Percentiles rank a stretch among this genome's conserved stretches.
These are phyloP conservation scores for Neogale vison DNA, from an alignment of 2,113 vertebrate species.

Conservation along the genomic window DNA sequence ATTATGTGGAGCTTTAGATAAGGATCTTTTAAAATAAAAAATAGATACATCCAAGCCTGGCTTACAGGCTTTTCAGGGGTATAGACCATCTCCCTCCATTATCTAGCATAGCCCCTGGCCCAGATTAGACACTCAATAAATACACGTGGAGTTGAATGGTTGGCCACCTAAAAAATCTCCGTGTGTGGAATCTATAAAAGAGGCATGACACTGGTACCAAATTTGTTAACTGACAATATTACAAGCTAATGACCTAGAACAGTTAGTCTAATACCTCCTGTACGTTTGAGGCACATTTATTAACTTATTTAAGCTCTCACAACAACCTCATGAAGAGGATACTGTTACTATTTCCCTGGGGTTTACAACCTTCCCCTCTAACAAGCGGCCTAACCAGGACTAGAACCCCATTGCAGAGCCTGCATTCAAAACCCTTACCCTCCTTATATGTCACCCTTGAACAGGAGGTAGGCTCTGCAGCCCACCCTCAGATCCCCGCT, in stretches of 20 bases:
- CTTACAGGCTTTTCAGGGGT: neutral
- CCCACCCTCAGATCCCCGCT: neutral
- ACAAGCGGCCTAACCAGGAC: neutral
- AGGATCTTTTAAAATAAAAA: neutral
- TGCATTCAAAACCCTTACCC: neutral
- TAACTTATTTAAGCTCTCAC: neutral
- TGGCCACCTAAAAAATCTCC: neutral
- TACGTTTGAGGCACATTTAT: neutral
- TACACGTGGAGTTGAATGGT: neutral
- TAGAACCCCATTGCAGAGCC: neutral
- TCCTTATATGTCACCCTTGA: neutral
- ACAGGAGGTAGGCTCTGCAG: neutral
- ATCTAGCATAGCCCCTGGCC: neutral
- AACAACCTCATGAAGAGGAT: neutral
- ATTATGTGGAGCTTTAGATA: neutral
- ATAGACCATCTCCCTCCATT: neutral
- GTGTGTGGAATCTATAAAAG: neutral
- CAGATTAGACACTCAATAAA: neutral
- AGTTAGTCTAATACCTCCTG: neutral
- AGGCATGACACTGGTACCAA: neutral
- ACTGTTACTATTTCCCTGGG: neutral
- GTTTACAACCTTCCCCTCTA: neutral
- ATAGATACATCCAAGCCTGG: neutral
- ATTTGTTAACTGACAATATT: neutral
- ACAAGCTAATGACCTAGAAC: neutral